Base-by-base conservation (phyloP, 2,797 vertebrate species). In the Apogon talboti region DNA sequence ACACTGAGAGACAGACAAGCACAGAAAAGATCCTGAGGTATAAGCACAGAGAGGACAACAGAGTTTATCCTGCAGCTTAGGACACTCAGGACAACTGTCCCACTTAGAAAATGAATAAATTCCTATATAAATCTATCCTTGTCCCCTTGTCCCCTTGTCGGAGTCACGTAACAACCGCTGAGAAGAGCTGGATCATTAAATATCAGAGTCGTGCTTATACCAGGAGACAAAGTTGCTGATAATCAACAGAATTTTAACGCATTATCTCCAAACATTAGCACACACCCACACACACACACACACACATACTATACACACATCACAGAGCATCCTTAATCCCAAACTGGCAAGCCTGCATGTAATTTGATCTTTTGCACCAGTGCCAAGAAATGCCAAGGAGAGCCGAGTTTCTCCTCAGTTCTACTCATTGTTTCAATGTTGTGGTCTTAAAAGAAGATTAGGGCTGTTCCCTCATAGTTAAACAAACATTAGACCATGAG, bases 281-380 rank as follows among this genome's bases (percentile, higher is more conserved):
- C 66, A 69, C 52, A 54, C 46, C 75, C 48, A 14, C 19, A 21
- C 53, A 15, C 35, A 37, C 38, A 37, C 48, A n/a, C 41, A n/a
- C 41, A 15, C 35, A 37, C 38, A 37, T n/a, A 49, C 19, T 33
- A 7, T 49, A 33, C 65, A 66, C 24, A 2, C 59, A 79, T 52
- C 47, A 48, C 61, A 54, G 57, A 60, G 60, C 64, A 67, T 62
- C 74, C 56, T 78, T 83, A 85, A 86, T 84, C 76, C 66, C 30
- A 45, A 49, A 1, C 6, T 70, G 75, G 40, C 54, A 35, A 46
- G 14, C 43, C 48, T 46, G 65, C 28, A 14, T 55, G 66, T 60
- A 60, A 81, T 71, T 74, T 58, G 71, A 80, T 78, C 74, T 84
- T 69, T 78, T 75, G 14, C 13, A 18, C 13, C 0, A 7, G 45